Evolutionary conservation across 1,140 invertebrate species (phyloP).

Genomic region (Neodiprion virginianus): DNA sequence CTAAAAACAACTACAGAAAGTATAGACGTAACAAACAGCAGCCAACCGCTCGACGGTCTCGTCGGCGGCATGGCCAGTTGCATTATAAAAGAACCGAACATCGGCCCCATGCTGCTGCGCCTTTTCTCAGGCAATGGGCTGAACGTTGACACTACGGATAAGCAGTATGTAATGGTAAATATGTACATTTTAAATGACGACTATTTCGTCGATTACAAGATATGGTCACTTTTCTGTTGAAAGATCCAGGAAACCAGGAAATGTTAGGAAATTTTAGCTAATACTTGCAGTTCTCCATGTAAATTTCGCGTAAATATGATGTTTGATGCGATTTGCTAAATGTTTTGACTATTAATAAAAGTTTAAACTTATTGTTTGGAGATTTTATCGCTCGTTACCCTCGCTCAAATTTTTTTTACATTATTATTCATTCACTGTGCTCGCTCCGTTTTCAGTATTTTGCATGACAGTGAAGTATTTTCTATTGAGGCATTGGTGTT

Average conservation of each 20-base stretch:
- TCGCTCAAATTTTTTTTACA: no score
- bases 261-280: conserved; percentile 28
- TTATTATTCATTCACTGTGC: no score
- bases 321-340: no score
- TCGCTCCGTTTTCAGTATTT: no score
- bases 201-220: conserved; percentile 48
- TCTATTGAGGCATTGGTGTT: no score
- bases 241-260: conserved; percentile 47
- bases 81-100: conserved; percentile 73
- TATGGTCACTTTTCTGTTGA: conserved; percentile 49
- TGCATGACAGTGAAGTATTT: no score
- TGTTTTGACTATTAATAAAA: no score
- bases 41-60: conserved; percentile 47
- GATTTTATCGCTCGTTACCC: no score
- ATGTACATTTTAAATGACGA: conserved; percentile 39
- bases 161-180: conserved; percentile 63
- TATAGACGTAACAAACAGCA: conserved; percentile 44
- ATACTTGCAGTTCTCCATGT: background rate
- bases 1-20: conserved; percentile 38
- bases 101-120: conserved; percentile 75
- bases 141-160: conserved; percentile 60
- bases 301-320: no score
- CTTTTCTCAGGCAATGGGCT: conserved; percentile 74
- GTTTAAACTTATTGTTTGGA: no score
- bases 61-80: conserved; percentile 64